These are phyloP conservation scores for Liopterus haemorrhoidalis DNA, from an alignment of 2,888 invertebrate species.

Conservation along the genomic window DNA sequence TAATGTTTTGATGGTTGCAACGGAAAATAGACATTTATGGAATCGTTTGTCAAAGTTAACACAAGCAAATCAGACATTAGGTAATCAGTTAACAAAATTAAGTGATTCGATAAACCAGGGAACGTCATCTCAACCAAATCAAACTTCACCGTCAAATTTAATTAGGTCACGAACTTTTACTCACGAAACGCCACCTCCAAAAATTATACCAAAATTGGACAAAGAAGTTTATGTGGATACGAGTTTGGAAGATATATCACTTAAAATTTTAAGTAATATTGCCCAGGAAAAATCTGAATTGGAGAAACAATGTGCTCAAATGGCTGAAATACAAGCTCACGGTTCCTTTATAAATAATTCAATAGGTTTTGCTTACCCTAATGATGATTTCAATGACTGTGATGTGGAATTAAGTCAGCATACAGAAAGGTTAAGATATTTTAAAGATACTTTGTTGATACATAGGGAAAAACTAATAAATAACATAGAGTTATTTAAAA, in stretches of 20 bases:
- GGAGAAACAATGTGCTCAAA: constrained; percentile 63
- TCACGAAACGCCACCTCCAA: constrained; percentile 57
- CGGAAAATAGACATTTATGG: constrained; percentile 77
- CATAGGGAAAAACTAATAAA: constrained; percentile 59
- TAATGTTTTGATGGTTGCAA: constrained; percentile 73
- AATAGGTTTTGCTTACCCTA: constrained; percentile 56
- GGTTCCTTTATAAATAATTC: constrained; percentile 55
- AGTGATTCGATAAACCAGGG: constrained; percentile 48
- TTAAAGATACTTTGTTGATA: constrained; percentile 56
- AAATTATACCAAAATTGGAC: constrained; percentile 48
- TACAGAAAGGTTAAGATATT: constrained; percentile 55
- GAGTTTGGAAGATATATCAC: constrained; percentile 69
- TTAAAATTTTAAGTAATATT: constrained; percentile 63
- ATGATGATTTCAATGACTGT: constrained; percentile 56
- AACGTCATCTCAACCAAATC: constrained; percentile 36
- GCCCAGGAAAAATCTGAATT: constrained; percentile 63
- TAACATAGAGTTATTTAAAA: constrained; percentile 44
- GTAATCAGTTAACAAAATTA: constrained; percentile 50
- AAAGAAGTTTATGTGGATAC: constrained; percentile 46
- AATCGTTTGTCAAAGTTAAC: constrained; percentile 61
- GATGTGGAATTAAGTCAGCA: constrained; percentile 60
- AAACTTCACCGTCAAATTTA: constrained; percentile 45
- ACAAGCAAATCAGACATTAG: constrained; percentile 52
- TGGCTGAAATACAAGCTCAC: constrained; percentile 56
- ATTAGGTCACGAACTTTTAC: constrained; percentile 62